Conservation (phyloP, 2,113 vertebrate genomes). For the Rhizomys pruinosus region DNA sequence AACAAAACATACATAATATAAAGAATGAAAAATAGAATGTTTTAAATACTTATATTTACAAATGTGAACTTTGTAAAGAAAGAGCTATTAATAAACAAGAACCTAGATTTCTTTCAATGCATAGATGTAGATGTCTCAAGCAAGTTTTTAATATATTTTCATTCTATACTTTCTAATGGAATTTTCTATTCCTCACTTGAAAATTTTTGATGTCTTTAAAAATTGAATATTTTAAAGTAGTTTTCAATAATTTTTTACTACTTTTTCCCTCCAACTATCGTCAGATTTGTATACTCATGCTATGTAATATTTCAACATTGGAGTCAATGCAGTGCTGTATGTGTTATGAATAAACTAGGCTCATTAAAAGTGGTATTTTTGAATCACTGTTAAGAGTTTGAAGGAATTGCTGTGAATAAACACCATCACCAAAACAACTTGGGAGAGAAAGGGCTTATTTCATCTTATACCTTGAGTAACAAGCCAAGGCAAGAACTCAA, state of each 20-base stretch:
- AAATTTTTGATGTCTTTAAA: not conserved
- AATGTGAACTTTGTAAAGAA: not conserved
- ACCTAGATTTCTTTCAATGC: not conserved
- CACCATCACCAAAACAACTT: not conserved
- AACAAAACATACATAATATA: not conserved
- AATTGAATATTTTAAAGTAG: not conserved
- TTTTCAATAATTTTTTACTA: not conserved
- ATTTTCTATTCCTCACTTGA: not conserved
- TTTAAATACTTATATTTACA: not conserved
- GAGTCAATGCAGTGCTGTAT: not conserved
- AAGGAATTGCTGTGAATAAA: not conserved
- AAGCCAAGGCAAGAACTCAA: too few relatives aligned
- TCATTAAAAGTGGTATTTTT: not conserved
- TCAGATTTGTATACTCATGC: not conserved
- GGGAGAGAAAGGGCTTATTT: too few relatives aligned
- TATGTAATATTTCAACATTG: not conserved
- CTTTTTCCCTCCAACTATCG: not conserved
- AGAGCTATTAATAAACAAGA: not conserved
- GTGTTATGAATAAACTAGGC: not conserved
- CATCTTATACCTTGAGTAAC: too few relatives aligned
- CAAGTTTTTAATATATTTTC: not conserved
- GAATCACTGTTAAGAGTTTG: not conserved
- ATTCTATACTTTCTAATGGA: not conserved
- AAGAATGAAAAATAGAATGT: not conserved
- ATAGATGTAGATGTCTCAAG: not conserved